Base-by-base conservation (phyloP, 2,888 invertebrate genomes). In the Lycaena phlaeas region DNA sequence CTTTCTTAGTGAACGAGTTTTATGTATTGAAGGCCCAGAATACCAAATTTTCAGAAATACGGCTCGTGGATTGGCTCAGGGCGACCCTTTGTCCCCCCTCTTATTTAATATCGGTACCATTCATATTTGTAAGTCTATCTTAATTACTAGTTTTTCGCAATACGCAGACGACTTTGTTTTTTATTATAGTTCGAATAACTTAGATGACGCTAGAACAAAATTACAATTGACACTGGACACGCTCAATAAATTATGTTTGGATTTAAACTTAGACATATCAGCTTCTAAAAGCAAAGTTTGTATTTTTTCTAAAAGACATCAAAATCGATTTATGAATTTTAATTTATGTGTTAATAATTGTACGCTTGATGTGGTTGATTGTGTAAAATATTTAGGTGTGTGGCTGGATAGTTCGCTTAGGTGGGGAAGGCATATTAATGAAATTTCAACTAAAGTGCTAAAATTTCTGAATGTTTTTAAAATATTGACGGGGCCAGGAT, bases 111-210 rank as follows among this genome's bases (percentile, higher is more conserved):
- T 54, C 1, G 41, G 36, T 0, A 51, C 52, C 1, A n/a, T 31
- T 10, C 11, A 42, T 10, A 44, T 53, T 7, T 44, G 49, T 14
- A 22, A 36, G 5, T 0, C 12, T 6, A 25, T 48, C 40, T 11
- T 14, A 2, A 41, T 45, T 31, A 43, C 47, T 7, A 3, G 9
- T 4, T 30, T 49, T 6, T 40, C 42, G 0, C 52, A 54, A 27
- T 54, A 53, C 27, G 55, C 53, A 1, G 52, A 56, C 31, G 54
- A 54, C 18, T 54, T 40, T 36, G 52, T 52, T 12, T 7, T 54
- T 2, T 54, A 51, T 14, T 14, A 14, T n/a, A 12, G 14, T 3
- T 14, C 14, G 14, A 14, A 14, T 14, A n/a, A 14, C 4, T n/a
- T 14, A 29, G 4, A 29, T 9, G 9, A 9, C 9, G 9, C 29